Evolutionary conservation across 1,140 invertebrate species (phyloP), one percentile per base, ranked within the genome.

Genomic region (Ericerus pela): DNA sequence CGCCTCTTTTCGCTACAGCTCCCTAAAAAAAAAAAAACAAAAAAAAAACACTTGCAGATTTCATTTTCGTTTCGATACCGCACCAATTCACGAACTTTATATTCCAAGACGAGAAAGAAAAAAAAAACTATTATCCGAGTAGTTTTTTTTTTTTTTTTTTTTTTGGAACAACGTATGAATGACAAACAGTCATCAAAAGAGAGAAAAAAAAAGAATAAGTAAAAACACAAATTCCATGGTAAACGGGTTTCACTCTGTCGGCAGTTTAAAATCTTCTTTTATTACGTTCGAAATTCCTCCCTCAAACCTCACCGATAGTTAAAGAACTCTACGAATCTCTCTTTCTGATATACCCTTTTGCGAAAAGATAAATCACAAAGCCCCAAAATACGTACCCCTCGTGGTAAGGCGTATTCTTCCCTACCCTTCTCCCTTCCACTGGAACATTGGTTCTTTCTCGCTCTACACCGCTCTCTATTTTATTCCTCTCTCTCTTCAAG

Each of bases 161-260:
- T n/a, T n/a, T n/a, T n/a, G n/a, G 12, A 47, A 16, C 16, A 47
- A 47, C 41, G 41, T 47, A 47, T 47, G 41, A 47, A 47, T 47
- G 41, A 47, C 41, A 47, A 47, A 47, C 41, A 47, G 41, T 47
- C 10, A 12, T 14, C 4, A 47, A 24, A 24, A 47, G 18, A 14
- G 41, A 47, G 14, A 47, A 22, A 47, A 47, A n/a, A 38, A n/a
- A 14, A 14, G 26, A 24, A 47, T 24, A 47, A 5, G 16, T 5
- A 24, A 47, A 22, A 47, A 47, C 41, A 47, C 20, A 47, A 24
- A 47, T 22, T 24, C 41, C 3, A 16, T 47, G 4, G 41, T 47
- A 47, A 47, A 47, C 41, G 41, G 41, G 41, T 47, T 47, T 47
- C 20, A 47, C 41, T 24, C 41, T 47, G 41, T 47, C 41, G 41